Evolutionary conservation across 1,140 invertebrate genomes (phyloP).

Genomic region (Apis laboriosa): DNA sequence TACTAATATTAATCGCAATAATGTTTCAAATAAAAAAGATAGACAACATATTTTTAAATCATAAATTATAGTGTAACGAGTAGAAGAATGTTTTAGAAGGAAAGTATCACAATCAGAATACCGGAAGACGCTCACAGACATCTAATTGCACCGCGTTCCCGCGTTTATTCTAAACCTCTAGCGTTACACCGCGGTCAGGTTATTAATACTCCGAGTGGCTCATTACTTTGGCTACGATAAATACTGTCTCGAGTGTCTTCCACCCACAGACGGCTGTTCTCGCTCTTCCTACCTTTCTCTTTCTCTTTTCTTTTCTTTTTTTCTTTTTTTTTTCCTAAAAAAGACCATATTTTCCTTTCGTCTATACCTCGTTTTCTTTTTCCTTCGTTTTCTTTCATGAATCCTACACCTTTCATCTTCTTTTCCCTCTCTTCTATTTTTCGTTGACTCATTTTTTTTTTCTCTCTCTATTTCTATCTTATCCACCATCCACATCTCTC

Average conservation of each 20-base stretch:
- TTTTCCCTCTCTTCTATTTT: slow-evolving; percentile 3
- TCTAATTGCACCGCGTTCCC: slow-evolving; percentile 29
- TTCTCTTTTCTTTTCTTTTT: neutral
- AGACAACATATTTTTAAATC: neutral
- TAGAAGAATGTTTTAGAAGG: neutral
- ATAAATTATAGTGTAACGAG: neutral
- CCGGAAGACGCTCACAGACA: slow-evolving; percentile 15
- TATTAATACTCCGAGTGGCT: slow-evolving; percentile 62
- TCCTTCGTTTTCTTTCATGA: neutral
- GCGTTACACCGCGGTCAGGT: slow-evolving; percentile 36
- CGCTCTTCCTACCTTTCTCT: neutral
- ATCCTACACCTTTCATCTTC: slow-evolving; percentile 9
- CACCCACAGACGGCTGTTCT: neutral
- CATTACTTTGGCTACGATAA: slow-evolving; percentile 61
- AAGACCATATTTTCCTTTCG: too few species aligned
- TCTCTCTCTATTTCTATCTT: slow-evolving; percentile 15
- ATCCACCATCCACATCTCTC: neutral
- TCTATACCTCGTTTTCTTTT: too few species aligned
- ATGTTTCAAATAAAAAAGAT: slow-evolving; percentile 23
- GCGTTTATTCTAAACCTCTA: slow-evolving; percentile 39
- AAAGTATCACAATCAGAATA: neutral
- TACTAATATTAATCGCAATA: neutral
- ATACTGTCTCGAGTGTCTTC: slow-evolving; percentile 42
- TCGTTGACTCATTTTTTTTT: neutral
- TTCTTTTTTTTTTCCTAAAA: neutral